Evolutionary conservation across 2,888 invertebrate species (phyloP), one percentile per base, ranked within the genome.

Genomic region (Bursaphelenchus okinawaensis): DNA sequence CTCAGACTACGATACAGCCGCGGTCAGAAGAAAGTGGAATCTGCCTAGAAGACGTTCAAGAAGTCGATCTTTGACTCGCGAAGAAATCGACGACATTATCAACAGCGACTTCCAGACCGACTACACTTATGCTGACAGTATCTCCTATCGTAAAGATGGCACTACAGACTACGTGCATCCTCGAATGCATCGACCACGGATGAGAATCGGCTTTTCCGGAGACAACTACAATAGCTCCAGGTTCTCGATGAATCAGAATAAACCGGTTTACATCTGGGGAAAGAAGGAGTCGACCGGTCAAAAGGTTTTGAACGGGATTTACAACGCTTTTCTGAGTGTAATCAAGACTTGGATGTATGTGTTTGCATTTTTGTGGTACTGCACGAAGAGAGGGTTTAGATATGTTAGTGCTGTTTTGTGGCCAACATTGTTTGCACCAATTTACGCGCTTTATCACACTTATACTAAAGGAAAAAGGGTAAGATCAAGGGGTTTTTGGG

Each of bases 81-180:
- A 67, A 52, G 67, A 67, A 26, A 67, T 67, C 20, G 68, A 67
- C 29, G 67, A 67, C 40, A 67, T 67, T 51, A 40, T 67, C 24
- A 59, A 68, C 50, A 74, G 74, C 51, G 72, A 72, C 20, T 69
- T 67, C 66, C 66, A 68, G 52, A 74, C 74, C 23, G 67, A 69
- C 51, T 74, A 74, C 60, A 74, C 74, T 23, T 74, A 74, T 65
- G 70, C 72, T 7, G 65, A 70, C 6, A 54, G 54, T 26, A 26
- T 54, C 19, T 23, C 54, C 3, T 54, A 54, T 19, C 12, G 54
- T n/a, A 23, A 26, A 24, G 23, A 23, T 26, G 54, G 54, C 16
- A 24, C 54, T 12, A 19, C 19, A 12, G 54, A 54, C 26, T 54
- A 54, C 6, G 19, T 26, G 16, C 26, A 54, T 4, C 54, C 54